Evolutionary conservation across 2,797 vertebrate species (phyloP), one percentile per base, ranked within the genome.

Genomic region (Lepilemur septentrionalis): DNA sequence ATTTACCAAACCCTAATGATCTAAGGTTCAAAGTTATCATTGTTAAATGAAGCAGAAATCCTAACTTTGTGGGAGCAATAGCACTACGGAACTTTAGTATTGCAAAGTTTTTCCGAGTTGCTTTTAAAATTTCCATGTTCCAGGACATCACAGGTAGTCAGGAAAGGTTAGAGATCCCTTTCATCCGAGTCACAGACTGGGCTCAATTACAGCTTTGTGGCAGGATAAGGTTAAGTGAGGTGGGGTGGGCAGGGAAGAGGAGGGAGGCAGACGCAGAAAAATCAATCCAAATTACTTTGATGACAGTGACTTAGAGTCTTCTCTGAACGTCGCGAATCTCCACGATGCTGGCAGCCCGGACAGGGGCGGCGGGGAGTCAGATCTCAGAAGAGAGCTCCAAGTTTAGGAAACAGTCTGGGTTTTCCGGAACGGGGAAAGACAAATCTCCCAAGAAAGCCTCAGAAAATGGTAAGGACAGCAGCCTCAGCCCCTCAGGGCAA

Each of bases 191-290:
- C 98, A 98, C 97, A 97, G 98, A 75, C 94, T 72, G 95, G 95
- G 99, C 99, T 99, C 99, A 96, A 98, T 99, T 99, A 99, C 99
- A 99, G 98, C 97, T 97, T 93, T 97, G 95, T 7, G 98, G 93
- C 97, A 91, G 98, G 98, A 97, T 97, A 98, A 99, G 99, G 98
- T 99, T 99, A 98, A 99, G 99, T 99, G 98, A 94, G 96, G 97
- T 98, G 97, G 98, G 97, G 11, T 99, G 99, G 97, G 89, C 96
- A 96, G 98, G 96, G 98, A 97, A 99, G 98, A 94, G 93, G 97
- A 98, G 97, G 98, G 97, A 95, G 80, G 93, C 30, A 82, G 76
- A 23, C 48, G 94, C 93, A 91, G 97, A 88, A 97, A 96, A 98
- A 98, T 97, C 98, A 94, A 72, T 98, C 89, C 59, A 75, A 11